These are phyloP conservation scores for Cephus cinctus DNA, from an alignment of 1,140 invertebrate species.

Conservation along the genomic window DNA sequence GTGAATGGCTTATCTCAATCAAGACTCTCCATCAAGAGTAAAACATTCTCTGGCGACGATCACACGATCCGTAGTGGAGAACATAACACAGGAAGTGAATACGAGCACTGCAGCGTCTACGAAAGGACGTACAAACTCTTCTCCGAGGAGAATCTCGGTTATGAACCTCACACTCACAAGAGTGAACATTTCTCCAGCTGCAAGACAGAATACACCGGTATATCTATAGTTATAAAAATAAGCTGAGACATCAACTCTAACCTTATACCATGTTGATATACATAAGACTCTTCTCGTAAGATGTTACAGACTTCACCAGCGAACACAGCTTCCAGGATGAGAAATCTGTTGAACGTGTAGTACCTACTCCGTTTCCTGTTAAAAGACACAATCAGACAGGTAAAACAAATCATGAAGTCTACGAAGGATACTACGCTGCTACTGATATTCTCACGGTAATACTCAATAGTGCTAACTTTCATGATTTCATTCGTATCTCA, in stretches of 20 bases:
- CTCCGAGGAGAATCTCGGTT: conserved; percentile 37
- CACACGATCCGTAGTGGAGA: conserved; percentile 22
- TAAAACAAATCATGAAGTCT: conserved; percentile 52
- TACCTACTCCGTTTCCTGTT: conserved; percentile 33
- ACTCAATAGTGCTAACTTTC: conserved; percentile 22
- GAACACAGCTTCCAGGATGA: conserved; percentile 34
- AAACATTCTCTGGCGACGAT: conserved; percentile 27
- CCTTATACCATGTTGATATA: background rate
- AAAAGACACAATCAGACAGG: conserved; percentile 35
- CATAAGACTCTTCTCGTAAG: conserved; percentile 8
- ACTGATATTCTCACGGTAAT: conserved; percentile 70
- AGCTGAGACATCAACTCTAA: background rate
- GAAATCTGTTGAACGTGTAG: conserved; percentile 27
- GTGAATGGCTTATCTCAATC: conserved; percentile 59
- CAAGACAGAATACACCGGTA: conserved; percentile 37
- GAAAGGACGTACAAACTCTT: conserved; percentile 46
- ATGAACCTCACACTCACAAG: conserved; percentile 24
- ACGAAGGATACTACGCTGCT: conserved; percentile 70
- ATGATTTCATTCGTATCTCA: background rate
- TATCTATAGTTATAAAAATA: background rate
- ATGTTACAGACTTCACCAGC: conserved; percentile 37
- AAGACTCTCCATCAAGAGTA: conserved; percentile 53
- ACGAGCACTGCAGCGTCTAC: conserved; percentile 40
- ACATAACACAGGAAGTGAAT: conserved; percentile 31
- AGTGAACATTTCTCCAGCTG: conserved; percentile 30